phyloP scores from a whole-genome alignment of 2,797 vertebrate genomes.

The Babyrousa celebensis region DNA sequence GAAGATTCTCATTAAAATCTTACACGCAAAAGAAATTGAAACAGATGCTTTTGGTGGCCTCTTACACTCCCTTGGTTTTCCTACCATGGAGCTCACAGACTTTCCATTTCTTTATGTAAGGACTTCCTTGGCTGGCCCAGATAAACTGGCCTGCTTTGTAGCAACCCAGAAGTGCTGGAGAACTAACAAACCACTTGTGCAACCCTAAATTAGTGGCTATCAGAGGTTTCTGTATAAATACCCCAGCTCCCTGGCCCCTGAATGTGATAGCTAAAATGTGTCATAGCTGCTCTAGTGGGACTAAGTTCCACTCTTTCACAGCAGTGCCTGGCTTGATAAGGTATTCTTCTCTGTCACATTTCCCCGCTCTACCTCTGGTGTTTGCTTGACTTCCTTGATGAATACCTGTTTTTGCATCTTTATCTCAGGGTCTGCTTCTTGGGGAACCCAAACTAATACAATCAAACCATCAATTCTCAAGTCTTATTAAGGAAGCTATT shows the following conservation, averaged over 20 bases:
- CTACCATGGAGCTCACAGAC: not conserved
- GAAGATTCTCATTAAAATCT: not conserved
- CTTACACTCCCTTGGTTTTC: not conserved
- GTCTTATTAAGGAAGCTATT: not conserved
- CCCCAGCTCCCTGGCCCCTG: fast-evolving
- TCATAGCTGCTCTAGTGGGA: too few relatives aligned
- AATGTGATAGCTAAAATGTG: not conserved
- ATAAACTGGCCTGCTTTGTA: not conserved
- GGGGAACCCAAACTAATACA: not conserved
- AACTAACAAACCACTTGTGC: not conserved
- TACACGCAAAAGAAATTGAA: not conserved
- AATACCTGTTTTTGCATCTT: not conserved
- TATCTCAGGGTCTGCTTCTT: not conserved
- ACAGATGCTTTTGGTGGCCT: not conserved
- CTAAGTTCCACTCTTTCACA: not conserved
- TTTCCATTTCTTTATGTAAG: not conserved
- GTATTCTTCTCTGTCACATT: not conserved
- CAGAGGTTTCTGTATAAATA: not conserved
- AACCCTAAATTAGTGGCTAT: not conserved
- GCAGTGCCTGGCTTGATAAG: not conserved
- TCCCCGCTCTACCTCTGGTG: too few relatives aligned
- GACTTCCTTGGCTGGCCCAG: not conserved
- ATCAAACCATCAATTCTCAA: not conserved
- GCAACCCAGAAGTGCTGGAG: not conserved
- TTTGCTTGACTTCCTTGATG: not conserved